A percentile compares a stretch with the other conserved stretches of the same genome.
Evolutionary conservation across 2,797 vertebrate species (phyloP).

Genomic region (Melanotaenia maccullochi): DNA sequence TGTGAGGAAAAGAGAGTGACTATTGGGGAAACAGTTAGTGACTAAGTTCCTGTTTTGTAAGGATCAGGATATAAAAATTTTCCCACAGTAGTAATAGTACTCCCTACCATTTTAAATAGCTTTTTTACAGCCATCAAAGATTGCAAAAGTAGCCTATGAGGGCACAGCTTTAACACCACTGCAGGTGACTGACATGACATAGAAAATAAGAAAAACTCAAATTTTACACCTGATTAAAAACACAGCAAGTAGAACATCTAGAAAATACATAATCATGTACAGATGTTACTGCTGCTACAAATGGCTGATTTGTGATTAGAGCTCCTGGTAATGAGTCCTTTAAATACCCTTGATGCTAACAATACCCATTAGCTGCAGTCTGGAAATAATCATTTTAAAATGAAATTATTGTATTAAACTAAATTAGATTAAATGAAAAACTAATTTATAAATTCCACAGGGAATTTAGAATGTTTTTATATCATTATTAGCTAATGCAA

Average conservation of each 20-base stretch:
- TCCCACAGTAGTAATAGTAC: slow-evolving; percentile 14
- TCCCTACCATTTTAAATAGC: not conserved
- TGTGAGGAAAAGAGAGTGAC: slow-evolving; percentile 7
- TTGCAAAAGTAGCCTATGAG: not conserved
- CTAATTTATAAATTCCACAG: too few relatives aligned
- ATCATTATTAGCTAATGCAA: not conserved
- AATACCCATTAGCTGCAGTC: not conserved
- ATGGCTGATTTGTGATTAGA: not conserved
- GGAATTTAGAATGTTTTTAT: not conserved
- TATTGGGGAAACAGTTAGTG: slow-evolving; percentile 21
- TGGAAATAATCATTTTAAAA: not conserved
- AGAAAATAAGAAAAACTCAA: not conserved
- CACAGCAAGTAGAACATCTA: too few relatives aligned
- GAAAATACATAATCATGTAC: not conserved
- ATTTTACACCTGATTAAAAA: too few relatives aligned
- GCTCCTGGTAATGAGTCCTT: not conserved
- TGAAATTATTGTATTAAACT: too few relatives aligned
- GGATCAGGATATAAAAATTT: slow-evolving; percentile 14
- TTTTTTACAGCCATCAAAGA: not conserved
- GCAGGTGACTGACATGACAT: not conserved
- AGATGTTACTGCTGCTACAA: not conserved
- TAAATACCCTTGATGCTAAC: not conserved
- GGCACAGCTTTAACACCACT: not conserved
- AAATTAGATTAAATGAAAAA: too few relatives aligned
- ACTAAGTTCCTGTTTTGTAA: slow-evolving; percentile 37